phyloP scores from a whole-genome alignment of 2,113 vertebrate genomes.

The Oryzias curvinotus region DNA sequence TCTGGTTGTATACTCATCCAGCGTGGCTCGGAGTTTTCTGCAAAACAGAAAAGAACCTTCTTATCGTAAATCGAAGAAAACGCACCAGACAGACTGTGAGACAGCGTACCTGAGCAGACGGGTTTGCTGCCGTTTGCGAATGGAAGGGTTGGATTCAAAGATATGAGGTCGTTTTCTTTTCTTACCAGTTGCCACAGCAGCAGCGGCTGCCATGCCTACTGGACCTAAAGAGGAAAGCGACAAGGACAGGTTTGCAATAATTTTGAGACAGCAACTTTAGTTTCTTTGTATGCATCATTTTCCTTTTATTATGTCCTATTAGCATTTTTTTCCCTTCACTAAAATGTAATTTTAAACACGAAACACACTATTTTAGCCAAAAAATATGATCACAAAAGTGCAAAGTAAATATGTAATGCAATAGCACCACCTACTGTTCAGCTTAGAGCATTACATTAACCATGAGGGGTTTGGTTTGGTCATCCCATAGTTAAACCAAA shows the following conservation, averaged over 20 bases:
- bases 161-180: slow-evolving; percentile 95
- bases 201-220: slow-evolving; percentile 97
- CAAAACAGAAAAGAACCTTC: slow-evolving; percentile 9
- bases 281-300: no score
- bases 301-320: background rate
- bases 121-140: slow-evolving; percentile 96
- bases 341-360: background rate
- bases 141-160: slow-evolving; percentile 97
- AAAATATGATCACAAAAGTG: background rate
- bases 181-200: slow-evolving; percentile 96
- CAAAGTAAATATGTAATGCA: slow-evolving; percentile 5
- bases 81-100: background rate
- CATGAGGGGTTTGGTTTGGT: accelerated
- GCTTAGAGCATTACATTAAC: slow-evolving; percentile 3
- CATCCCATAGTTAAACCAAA: no score
- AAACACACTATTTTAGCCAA: background rate
- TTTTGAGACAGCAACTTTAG: background rate
- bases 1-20: slow-evolving; percentile 96
- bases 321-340: background rate
- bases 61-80: background rate
- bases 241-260: background rate
- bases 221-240: slow-evolving; percentile 82
- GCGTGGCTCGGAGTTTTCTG: slow-evolving; percentile 93
- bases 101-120: slow-evolving; percentile 88
- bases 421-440: slow-evolving; percentile 74